A percentile compares a stretch with the other conserved stretches of the same genome.
These are phyloP conservation scores for honey bee (Apis mellifera) DNA, from an alignment of 1,140 invertebrate genomes.

Conservation along the genomic window Amel_HAv3.1 CM009931.2:6161501-6162000, in stretches of 20 bases:
- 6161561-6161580: too few species aligned
- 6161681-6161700: too few species aligned
- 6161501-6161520: too few species aligned
- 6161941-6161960: slow-evolving; percentile 61
- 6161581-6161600: too few species aligned
- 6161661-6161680: background rate
- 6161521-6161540: too few species aligned
- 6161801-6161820: background rate
- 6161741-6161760: background rate
- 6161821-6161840: slow-evolving; percentile 17
- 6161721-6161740: background rate
- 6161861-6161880: slow-evolving; percentile 72
- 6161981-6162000: slow-evolving; percentile 71
- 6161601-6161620: too few species aligned
- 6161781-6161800: background rate
- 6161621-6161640: background rate
- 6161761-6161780: slow-evolving; percentile 12
- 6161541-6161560: too few species aligned
- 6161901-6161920: slow-evolving; percentile 70
- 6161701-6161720: background rate
- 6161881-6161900: slow-evolving; percentile 65
- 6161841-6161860: background rate
- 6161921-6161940: slow-evolving; percentile 67
- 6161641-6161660: background rate
- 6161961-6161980: slow-evolving; percentile 79